Evolutionary conservation across 2,113 vertebrate genomes (phyloP), one percentile per base, ranked within the genome.

Genomic region (Hiodon tergisus): DNA sequence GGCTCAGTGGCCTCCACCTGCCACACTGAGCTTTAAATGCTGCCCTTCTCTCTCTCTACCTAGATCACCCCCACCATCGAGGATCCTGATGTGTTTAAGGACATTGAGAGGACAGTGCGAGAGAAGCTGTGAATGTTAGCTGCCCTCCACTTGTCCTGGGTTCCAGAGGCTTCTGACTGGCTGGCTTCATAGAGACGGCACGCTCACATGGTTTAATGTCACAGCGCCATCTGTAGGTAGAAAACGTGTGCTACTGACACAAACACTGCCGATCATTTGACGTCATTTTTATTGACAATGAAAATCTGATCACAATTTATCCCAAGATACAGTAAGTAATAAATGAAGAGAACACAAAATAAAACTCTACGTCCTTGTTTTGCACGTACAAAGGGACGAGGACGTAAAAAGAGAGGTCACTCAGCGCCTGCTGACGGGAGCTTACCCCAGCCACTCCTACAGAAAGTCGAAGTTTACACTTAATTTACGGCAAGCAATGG

Each of bases 61-160:
- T 80, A 99, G 97, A 83, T 98, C 69, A 91, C 90, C 55, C 90
- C 96, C 2, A 97, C 96, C 17, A 97, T 98, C 50, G 97, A 98
- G 84, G 95, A 99, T 79, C 93, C 96, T 2, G 86, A 76, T 0
- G 90, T 94, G 47, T 98, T 98, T 75, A 88, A 90, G 79, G 87
- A 93, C 74, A 90, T 99, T 53, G 93, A 96, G 90, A 90, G 84
- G 76, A 82, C 88, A 57, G 80, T 95, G 71, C 90, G 88, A 77
- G 48, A 76, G 74, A 62, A 68, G 4, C 55, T 76, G 57, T 69
- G 55, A 76, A 5, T 55, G 61, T 47, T 9, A 11, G 69, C 6
- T 63, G 11, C 14, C 17, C 14, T 14, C 9, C 7, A 14, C 58
- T 14, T 31, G 31, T 31, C 9, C 14, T 59, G 58, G 58, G 8